phyloP scores from a whole-genome alignment of 1,140 invertebrate genomes.

The Cotesia vestalis region DNA sequence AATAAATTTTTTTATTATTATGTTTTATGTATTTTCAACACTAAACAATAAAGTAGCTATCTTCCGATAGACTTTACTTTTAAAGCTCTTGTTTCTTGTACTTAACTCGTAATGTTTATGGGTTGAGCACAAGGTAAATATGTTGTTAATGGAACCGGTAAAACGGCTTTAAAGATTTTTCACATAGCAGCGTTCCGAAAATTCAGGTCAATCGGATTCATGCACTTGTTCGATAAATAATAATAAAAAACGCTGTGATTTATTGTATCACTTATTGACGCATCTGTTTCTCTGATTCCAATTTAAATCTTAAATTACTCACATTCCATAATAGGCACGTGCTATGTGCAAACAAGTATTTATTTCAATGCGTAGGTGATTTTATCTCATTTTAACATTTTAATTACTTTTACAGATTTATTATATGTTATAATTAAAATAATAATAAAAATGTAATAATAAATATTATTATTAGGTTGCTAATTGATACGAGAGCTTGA shows the following conservation, averaged over 20 bases:
- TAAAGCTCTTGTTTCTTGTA: not conserved
- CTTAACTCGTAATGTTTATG: not conserved
- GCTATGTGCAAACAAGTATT: conserved; percentile 30
- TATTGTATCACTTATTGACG: conserved; percentile 20
- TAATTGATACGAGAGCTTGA: no score
- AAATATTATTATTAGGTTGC: not conserved
- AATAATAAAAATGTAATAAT: not conserved
- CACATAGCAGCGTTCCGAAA: not conserved
- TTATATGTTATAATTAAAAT: no score
- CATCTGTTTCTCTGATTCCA: conserved; percentile 39
- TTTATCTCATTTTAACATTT: not conserved
- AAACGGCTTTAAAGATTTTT: conserved; percentile 2
- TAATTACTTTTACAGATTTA: not conserved
- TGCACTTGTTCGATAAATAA: conserved; percentile 21
- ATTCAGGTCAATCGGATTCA: conserved; percentile 41
- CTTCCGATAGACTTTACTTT: not conserved
- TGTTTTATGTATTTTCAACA: no score
- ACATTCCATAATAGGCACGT: conserved; percentile 30
- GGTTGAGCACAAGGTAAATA: not conserved
- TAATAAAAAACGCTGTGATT: conserved; percentile 13
- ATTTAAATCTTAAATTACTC: conserved; percentile 14
- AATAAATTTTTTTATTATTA: no score
- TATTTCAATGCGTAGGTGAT: conserved; percentile 9
- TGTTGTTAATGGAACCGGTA: conserved; percentile 14
- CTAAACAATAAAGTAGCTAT: no score